Conservation (phyloP, 2,113 vertebrate species). For the Cottus gobio region DNA sequence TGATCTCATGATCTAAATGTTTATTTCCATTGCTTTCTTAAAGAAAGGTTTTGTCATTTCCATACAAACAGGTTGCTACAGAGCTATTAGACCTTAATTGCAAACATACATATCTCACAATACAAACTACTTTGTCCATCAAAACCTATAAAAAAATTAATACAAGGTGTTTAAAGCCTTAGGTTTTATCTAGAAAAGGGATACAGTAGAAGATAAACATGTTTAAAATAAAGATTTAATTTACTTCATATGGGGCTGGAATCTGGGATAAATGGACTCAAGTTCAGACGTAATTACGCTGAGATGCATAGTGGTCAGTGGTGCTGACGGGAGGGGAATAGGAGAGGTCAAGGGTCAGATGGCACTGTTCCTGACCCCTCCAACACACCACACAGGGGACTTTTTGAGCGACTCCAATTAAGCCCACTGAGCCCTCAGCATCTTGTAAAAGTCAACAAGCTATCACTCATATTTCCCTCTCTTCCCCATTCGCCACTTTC, state of each 20-base stretch:
- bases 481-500: neutral
- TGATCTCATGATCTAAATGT: too few relatives aligned
- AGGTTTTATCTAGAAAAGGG: neutral
- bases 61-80: neutral
- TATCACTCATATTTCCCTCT: slow-evolving; percentile 50
- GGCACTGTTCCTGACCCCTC: slow-evolving; percentile 47
- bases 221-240: neutral
- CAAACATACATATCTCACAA: neutral
- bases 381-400: slow-evolving; percentile 57
- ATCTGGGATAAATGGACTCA: slow-evolving; percentile 9
- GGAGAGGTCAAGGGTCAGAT: slow-evolving; percentile 59
- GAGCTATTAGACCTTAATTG: neutral
- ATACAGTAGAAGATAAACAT: neutral
- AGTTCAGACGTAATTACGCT: slow-evolving; percentile 46
- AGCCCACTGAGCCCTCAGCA: slow-evolving; percentile 35
- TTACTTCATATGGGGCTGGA: neutral
- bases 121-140: neutral
- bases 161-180: neutral
- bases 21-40: neutral
- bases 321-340: slow-evolving; percentile 39
- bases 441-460: slow-evolving; percentile 70
- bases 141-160: neutral
- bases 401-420: slow-evolving; percentile 56
- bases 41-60: neutral
- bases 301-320: slow-evolving; percentile 35